Percentiles rank a stretch among this genome's conserved stretches.
phyloP scores from a whole-genome alignment of 2,113 vertebrate species.

The Saimiri boliviensis region DNA sequence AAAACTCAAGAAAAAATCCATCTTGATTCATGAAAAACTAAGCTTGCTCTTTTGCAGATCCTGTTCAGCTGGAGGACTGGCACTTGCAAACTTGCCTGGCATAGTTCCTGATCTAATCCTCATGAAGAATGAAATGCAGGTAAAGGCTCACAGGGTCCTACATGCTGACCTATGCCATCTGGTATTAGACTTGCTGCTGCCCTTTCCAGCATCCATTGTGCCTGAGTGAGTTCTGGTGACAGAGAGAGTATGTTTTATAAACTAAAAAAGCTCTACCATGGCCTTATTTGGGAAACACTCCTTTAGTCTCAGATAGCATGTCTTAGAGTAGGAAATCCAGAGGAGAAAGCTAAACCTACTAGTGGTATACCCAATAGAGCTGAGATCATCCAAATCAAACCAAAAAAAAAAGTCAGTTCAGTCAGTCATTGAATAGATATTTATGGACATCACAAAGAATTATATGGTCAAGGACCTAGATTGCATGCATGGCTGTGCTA shows the following conservation, averaged over 20 bases:
- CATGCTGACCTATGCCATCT: not conserved
- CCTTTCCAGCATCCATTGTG: not conserved
- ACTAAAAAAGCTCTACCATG: not conserved
- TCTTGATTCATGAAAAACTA: not conserved
- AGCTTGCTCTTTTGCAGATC: not conserved
- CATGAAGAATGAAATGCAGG: not conserved
- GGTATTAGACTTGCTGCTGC: not conserved
- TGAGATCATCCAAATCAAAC: not conserved
- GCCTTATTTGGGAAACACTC: not conserved
- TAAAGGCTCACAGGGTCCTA: not conserved
- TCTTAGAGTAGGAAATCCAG: not conserved
- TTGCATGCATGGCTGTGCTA: not conserved
- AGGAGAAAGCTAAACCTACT: not conserved
- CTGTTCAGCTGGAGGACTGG: not conserved
- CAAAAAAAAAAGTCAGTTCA: not conserved
- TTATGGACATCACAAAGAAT: not conserved
- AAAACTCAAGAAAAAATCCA: not conserved
- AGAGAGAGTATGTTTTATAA: not conserved
- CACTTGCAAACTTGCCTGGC: not conserved
- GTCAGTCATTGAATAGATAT: not conserved
- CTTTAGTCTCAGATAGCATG: not conserved
- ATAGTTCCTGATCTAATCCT: not conserved
- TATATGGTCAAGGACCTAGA: not conserved
- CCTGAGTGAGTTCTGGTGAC: not conserved
- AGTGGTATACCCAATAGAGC: not conserved